Evolutionary conservation across 2,888 invertebrate species (phyloP).

Genomic region (Cataglyphis altisquamis): DNA sequence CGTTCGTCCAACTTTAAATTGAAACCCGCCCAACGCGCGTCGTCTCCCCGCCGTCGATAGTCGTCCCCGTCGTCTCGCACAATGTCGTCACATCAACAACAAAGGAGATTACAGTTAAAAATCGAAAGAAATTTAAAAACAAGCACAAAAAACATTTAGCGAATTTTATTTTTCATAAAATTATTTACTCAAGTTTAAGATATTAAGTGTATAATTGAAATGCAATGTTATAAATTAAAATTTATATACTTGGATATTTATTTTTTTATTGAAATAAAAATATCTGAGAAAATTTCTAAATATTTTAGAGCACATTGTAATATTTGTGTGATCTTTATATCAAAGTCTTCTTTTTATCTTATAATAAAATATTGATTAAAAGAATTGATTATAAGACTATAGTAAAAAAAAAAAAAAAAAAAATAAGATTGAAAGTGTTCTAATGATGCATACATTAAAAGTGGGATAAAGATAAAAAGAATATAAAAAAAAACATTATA

Average conservation of each 20-base stretch:
- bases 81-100: conserved; percentile 7
- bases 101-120: background rate
- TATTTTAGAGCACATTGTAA: background rate
- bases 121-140: background rate
- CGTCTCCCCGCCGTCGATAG: conserved; percentile 61
- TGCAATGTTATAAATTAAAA: background rate
- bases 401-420: background rate
- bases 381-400: background rate
- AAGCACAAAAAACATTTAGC: background rate
- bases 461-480: background rate
- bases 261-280: background rate
- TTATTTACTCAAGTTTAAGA: background rate
- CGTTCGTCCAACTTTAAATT: conserved; percentile 83
- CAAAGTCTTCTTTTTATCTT: background rate
- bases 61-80: conserved; percentile 55
- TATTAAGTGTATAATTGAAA: background rate
- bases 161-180: background rate
- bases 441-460: background rate
- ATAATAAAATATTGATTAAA: background rate
- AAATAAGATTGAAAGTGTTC: background rate
- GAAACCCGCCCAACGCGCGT: conserved; percentile 77
- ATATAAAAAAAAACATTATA: background rate
- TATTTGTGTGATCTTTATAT: background rate
- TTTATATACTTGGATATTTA: background rate
- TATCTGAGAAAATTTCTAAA: background rate